A percentile compares a stretch with the other conserved stretches of the same genome.
Evolutionary conservation across 2,797 vertebrate genomes (phyloP).

Genomic region (Meriones psammophilus): DNA sequence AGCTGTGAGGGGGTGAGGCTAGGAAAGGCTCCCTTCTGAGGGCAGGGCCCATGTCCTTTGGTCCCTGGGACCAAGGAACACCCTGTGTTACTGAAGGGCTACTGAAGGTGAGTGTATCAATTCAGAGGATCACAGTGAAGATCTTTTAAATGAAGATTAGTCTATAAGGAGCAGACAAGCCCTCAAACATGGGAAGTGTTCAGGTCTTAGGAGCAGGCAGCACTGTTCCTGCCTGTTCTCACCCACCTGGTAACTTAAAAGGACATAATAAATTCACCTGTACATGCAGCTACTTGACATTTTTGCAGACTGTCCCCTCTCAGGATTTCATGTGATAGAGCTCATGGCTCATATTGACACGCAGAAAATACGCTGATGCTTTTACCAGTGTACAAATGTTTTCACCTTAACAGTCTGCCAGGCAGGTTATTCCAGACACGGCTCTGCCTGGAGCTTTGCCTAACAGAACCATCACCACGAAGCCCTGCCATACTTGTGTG

Average conservation of each 20-base stretch:
- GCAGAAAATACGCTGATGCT: slow-evolving; percentile 47
- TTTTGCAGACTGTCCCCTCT: slow-evolving; percentile 23
- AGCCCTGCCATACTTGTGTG: slow-evolving; percentile 59
- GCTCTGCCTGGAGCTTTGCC: slow-evolving; percentile 81
- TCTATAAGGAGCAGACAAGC: not conserved
- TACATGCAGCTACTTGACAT: not conserved
- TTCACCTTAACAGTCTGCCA: slow-evolving; percentile 74
- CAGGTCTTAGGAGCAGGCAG: not conserved
- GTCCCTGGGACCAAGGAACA: no score
- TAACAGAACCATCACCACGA: slow-evolving; percentile 80
- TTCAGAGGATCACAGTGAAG: not conserved
- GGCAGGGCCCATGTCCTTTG: no score
- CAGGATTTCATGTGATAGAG: slow-evolving; percentile 28
- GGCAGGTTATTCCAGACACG: slow-evolving; percentile 74
- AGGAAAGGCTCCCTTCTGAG: not conserved
- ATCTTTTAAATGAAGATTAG: not conserved
- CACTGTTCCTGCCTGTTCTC: not conserved
- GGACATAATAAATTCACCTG: slow-evolving; percentile 9
- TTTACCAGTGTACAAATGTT: slow-evolving; percentile 72
- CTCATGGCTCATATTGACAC: slow-evolving; percentile 9
- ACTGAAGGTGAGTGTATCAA: not conserved
- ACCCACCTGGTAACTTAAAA: slow-evolving; percentile 33
- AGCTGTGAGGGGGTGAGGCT: not conserved
- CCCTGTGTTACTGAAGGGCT: not conserved
- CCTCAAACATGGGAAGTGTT: not conserved